Base-by-base conservation (phyloP, 2,797 vertebrate genomes). In the Clarias laeviceps region DNA sequence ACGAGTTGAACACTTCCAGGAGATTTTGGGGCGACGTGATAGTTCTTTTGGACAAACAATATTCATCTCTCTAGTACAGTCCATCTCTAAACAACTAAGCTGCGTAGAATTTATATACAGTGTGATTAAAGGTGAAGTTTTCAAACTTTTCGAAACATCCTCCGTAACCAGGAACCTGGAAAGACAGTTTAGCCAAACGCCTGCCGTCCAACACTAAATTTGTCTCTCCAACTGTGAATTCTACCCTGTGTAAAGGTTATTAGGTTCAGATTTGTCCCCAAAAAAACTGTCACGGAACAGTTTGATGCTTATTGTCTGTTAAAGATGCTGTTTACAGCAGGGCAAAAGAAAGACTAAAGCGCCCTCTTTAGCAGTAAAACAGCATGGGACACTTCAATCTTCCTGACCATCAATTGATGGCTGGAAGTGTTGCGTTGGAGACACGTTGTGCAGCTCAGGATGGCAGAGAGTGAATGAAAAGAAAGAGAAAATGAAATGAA, bases 311-410 rank as follows among this genome's bases (percentile, higher is more conserved):
- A 87, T 64, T 87, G 89, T 90, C 88, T 91, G 92, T 91, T 79
- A 89, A 82, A 91, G 92, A 94, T 94, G 90, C 84, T 90, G 73
- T 92, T 93, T 91, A 94, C 93, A 90, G 90, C 89, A 83, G 92
- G 92, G 87, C 65, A 5, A 90, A 89, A 85, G 20, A 11, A 59
- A 37, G 89, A 89, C 87, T 11, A 61, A 82, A 89, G 88, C 87
- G 89, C 85, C 85, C 88, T 91, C 88, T 90, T 91, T 91, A 88
- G 92, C 90, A 91, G 86, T 27, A 90, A 91, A 91, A 91, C 90
- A 83, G 78, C 85, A 89, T 5, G 29, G 89, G 88, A 92, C 87
- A 69, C 85, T 93, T 93, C 86, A 88, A 93, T 94, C 90, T 85
- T 84, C 82, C 85, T 61, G 7, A 85, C 86, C 74, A 80, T 91